A percentile compares a stretch with the other conserved stretches of the same genome.
These are phyloP conservation scores for Lutjanus argentimaculatus DNA, from an alignment of 2,797 vertebrate species.

Conservation along the genomic window DNA sequence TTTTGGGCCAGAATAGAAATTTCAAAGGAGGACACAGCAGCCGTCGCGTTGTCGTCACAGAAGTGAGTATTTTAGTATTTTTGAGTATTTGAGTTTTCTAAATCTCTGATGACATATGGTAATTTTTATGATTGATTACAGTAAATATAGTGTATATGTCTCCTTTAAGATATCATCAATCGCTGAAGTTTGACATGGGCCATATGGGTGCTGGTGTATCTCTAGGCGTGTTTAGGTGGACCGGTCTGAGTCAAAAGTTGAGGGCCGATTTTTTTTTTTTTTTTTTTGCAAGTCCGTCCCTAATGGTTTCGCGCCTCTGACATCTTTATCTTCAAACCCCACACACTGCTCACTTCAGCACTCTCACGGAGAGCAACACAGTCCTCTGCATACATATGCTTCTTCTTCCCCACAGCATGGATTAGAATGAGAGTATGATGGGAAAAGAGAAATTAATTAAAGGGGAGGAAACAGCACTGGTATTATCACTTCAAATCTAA, in stretches of 20 bases:
- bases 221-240: not conserved
- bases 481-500: not conserved
- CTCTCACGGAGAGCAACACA: not conserved
- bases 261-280: not conserved
- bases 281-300: not conserved
- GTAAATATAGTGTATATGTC: no score
- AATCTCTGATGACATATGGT: no score
- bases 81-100: no score
- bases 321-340: conserved; percentile 5
- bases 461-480: not conserved
- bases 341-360: conserved; percentile 2
- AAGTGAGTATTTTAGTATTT: no score
- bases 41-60: no score
- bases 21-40: no score
- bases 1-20: no score
- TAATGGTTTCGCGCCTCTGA: not conserved
- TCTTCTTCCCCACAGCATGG: not conserved
- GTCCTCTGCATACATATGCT: not conserved
- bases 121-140: no score
- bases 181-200: not conserved
- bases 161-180: not conserved
- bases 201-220: not conserved
- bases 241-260: not conserved
- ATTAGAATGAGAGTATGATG: not conserved
- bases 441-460: conserved; percentile 2